phyloP scores from a whole-genome alignment of 2,113 vertebrate genomes.

The Ageneiosus marmoratus region DNA sequence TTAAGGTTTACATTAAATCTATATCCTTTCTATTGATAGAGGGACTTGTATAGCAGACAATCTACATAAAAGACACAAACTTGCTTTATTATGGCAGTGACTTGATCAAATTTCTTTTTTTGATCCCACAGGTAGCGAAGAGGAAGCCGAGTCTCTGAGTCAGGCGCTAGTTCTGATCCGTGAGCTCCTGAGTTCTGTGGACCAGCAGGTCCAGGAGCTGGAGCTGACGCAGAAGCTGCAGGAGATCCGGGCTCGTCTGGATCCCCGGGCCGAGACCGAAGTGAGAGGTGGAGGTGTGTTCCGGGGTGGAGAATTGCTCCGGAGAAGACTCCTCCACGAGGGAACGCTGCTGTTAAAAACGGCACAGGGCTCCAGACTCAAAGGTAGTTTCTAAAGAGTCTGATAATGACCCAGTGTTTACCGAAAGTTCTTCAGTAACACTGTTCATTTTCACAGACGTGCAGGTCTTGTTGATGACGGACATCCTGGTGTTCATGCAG shows the following conservation, averaged over 20 bases:
- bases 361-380: slow-evolving; percentile 78
- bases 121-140: slow-evolving; percentile 73
- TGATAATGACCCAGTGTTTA: neutral
- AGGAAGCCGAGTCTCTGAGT: slow-evolving; percentile 74
- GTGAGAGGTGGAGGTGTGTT: slow-evolving; percentile 78
- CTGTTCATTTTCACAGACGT: slow-evolving; percentile 75
- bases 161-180: slow-evolving; percentile 77
- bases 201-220: slow-evolving; percentile 84
- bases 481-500: slow-evolving; percentile 90
- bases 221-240: slow-evolving; percentile 83
- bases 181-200: slow-evolving; percentile 81
- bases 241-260: slow-evolving; percentile 84
- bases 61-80: no score
- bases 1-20: neutral
- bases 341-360: slow-evolving; percentile 87
- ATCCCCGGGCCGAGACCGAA: slow-evolving; percentile 75
- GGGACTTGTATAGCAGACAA: no score
- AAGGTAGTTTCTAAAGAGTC: slow-evolving; percentile 68
- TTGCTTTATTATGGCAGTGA: neutral
- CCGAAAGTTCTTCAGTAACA: neutral
- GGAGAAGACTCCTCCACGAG: slow-evolving; percentile 84
- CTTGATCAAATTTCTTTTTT: neutral
- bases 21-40: no score
- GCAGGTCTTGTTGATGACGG: slow-evolving; percentile 89
- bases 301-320: slow-evolving; percentile 81